phyloP scores from a whole-genome alignment of 1,140 invertebrate species.

The Leptinotarsa defecta region DNA sequence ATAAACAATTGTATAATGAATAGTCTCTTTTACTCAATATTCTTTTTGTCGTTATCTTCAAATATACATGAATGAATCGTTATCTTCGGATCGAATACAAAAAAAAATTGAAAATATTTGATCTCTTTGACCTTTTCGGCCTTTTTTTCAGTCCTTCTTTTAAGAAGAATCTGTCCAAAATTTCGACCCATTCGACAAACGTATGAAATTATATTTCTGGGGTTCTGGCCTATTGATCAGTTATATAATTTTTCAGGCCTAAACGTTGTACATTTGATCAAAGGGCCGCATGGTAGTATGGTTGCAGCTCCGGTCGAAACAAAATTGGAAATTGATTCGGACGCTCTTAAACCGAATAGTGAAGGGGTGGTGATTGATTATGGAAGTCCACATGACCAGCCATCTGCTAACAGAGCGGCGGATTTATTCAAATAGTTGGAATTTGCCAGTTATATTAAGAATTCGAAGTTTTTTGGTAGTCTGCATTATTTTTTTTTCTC shows the following conservation, averaged over 20 bases:
- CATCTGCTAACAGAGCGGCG: slow-evolving; percentile 13
- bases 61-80: too few species aligned
- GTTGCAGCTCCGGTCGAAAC: slow-evolving; percentile 50
- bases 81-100: background rate
- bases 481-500: background rate
- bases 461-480: slow-evolving; percentile 3
- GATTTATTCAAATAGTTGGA: slow-evolving; percentile 25
- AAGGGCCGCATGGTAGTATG: slow-evolving; percentile 54
- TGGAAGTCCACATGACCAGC: slow-evolving; percentile 43
- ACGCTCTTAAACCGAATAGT: slow-evolving; percentile 52
- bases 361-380: slow-evolving; percentile 53
- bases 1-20: too few species aligned
- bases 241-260: slow-evolving; percentile 31
- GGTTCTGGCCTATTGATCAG: background rate
- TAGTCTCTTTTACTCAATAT: too few species aligned
- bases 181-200: too few species aligned
- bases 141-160: too few species aligned
- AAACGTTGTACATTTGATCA: slow-evolving; percentile 49
- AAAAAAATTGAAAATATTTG: slow-evolving; percentile 7
- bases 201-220: background rate
- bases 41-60: too few species aligned
- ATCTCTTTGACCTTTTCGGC: background rate
- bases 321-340: slow-evolving; percentile 51
- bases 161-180: too few species aligned
- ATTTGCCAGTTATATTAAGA: background rate